Conservation (phyloP, 2,113 vertebrate genomes). For the Centropus bengalensis region DNA sequence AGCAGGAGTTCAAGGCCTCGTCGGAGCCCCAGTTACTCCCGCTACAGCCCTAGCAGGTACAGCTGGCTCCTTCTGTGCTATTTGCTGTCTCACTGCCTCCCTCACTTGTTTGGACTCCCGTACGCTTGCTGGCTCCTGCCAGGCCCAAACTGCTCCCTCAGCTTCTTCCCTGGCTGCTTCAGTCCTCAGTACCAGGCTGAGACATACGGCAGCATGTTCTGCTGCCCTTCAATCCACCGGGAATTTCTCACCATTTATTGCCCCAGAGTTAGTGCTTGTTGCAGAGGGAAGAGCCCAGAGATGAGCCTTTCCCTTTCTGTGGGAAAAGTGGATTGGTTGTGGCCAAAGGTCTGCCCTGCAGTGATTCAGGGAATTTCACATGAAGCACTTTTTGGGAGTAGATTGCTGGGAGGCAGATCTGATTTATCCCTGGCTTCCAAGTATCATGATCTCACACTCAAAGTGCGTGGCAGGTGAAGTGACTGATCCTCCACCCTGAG, state of each 20-base stretch:
- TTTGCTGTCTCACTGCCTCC: neutral
- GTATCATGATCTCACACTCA: accelerated
- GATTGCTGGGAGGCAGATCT: neutral
- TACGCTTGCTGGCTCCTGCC: neutral
- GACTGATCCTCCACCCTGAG: neutral
- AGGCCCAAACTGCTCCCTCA: neutral
- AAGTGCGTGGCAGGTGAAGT: neutral
- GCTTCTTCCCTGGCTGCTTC: neutral
- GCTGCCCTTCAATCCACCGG: neutral
- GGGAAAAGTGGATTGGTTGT: neutral
- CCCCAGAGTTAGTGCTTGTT: neutral
- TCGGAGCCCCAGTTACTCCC: slow-evolving; percentile 87
- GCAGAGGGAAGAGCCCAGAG: neutral
- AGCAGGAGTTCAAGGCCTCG: slow-evolving; percentile 79
- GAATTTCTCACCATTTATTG: neutral
- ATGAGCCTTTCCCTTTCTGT: neutral
- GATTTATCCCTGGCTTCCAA: neutral
- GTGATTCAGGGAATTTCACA: neutral
- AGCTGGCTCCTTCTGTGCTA: accelerated
- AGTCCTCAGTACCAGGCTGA: neutral
- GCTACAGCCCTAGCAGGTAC: slow-evolving; percentile 88
- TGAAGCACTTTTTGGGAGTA: neutral
- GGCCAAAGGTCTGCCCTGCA: neutral
- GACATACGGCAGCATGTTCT: neutral
- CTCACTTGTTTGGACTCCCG: neutral